Conservation (phyloP, 2,797 vertebrate species). For the Silurus aristotelis region DNA sequence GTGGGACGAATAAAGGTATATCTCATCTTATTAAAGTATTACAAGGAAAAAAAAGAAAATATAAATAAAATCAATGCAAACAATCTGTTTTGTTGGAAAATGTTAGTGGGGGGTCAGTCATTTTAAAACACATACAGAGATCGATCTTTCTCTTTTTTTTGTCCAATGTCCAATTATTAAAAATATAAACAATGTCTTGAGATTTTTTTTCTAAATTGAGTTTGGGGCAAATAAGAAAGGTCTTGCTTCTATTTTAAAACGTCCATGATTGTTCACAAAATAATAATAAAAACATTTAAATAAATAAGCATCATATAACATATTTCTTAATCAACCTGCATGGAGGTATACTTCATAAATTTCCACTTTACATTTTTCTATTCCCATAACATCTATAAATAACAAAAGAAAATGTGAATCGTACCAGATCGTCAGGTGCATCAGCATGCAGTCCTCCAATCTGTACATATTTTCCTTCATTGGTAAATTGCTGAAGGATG, state of each 20-base stretch:
- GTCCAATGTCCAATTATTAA: background rate
- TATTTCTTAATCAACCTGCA: background rate
- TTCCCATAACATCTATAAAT: background rate
- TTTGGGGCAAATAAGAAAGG: background rate
- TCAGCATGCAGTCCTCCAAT: slow-evolving; percentile 88
- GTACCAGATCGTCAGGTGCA: slow-evolving; percentile 85
- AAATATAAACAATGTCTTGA: background rate
- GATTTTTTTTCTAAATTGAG: background rate
- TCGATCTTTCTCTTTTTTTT: too few relatives aligned
- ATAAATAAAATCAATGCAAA: background rate
- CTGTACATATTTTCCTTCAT: slow-evolving; percentile 81
- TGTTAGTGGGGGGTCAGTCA: background rate
- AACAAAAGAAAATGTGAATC: background rate
- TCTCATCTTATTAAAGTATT: too few relatives aligned
- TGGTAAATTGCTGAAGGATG: slow-evolving; percentile 79
- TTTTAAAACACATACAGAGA: background rate
- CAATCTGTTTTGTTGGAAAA: background rate
- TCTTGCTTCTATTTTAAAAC: too few relatives aligned
- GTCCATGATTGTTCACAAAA: background rate
- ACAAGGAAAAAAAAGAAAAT: too few relatives aligned
- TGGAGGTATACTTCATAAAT: background rate
- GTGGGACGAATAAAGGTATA: too few relatives aligned
- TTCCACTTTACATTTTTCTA: background rate
- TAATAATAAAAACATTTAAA: background rate
- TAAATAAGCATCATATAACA: background rate